Percentiles rank a stretch among this genome's conserved stretches.
Conservation (phyloP, 2,888 invertebrate species). For the Hirudinaria manillensis region DNA sequence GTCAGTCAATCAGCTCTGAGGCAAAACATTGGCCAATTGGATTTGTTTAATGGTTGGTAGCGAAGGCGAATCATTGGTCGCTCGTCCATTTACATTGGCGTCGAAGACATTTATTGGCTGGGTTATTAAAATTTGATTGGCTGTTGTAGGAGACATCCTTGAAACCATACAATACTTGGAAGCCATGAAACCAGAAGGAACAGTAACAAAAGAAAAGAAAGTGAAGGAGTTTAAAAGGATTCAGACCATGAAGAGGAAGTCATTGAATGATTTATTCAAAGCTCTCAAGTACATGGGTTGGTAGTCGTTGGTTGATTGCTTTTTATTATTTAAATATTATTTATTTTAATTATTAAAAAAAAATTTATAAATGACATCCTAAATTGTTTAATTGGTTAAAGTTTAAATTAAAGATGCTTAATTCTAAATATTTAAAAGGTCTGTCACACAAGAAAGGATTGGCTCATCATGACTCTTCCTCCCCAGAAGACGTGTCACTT, state of each 20-base stretch:
- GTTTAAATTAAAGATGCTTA: background rate
- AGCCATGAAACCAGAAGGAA: constrained; percentile 53
- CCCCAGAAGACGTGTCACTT: constrained; percentile 18
- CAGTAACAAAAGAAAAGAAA: constrained; percentile 50
- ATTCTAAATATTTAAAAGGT: constrained; percentile 50
- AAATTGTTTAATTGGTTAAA: background rate
- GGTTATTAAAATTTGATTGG: background rate
- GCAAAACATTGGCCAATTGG: background rate
- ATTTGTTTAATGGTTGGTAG: background rate
- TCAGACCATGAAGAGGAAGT: constrained; percentile 76
- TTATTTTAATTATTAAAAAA: too few relatives aligned
- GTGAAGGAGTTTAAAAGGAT: constrained; percentile 67
- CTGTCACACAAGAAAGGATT: constrained; percentile 73
- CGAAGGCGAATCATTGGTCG: background rate
- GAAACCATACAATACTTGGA: constrained; percentile 62
- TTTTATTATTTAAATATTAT: too few relatives aligned
- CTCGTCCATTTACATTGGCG: background rate
- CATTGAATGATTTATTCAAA: constrained; percentile 78
- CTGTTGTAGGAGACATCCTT: constrained; percentile 45
- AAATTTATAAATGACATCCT: too few relatives aligned
- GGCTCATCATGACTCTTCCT: constrained; percentile 24
- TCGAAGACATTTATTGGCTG: background rate
- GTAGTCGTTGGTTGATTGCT: background rate
- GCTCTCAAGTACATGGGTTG: constrained; percentile 56
- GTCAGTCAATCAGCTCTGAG: background rate